Conservation (phyloP, 2,888 invertebrate genomes). For the Dexiosoma caninum region DNA sequence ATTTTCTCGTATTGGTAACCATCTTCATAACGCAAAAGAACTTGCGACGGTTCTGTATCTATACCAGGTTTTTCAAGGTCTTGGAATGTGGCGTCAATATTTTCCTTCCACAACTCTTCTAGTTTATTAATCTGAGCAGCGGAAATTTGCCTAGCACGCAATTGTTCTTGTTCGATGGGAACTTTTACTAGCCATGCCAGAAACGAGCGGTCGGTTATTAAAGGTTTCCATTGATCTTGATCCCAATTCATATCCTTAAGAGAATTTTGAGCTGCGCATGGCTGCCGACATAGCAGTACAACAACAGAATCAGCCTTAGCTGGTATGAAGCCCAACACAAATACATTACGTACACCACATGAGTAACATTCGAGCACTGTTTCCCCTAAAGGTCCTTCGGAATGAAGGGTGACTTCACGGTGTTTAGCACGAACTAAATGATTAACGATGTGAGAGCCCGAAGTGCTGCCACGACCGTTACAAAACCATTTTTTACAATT, state of each 20-base stretch:
- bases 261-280: conserved; percentile 97
- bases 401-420: conserved; percentile 98
- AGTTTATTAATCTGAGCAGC: conserved; percentile 98
- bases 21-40: conserved; percentile 90
- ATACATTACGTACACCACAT: conserved; percentile 98
- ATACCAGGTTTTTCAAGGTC: conserved; percentile 99
- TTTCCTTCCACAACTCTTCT: conserved; percentile 99
- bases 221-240: conserved; percentile 98
- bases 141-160: conserved; percentile 96
- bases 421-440: conserved; percentile 99
- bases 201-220: conserved; percentile 97
- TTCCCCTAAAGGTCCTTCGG: conserved; percentile 98
- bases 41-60: conserved; percentile 97
- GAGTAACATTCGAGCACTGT: conserved; percentile 99
- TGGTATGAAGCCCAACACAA: conserved; percentile 98
- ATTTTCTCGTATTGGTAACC: conserved; percentile 99
- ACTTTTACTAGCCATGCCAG: conserved; percentile 98
- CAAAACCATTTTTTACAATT: conserved; percentile 99
- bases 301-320: conserved; percentile 99
- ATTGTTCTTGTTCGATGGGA: conserved; percentile 97
- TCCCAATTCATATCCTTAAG: conserved; percentile 99
- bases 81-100: conserved; percentile 97
- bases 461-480: conserved; percentile 98
- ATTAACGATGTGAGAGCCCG: conserved; percentile 98
- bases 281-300: conserved; percentile 96